Evolutionary conservation across 2,888 invertebrate species (phyloP), one percentile per base, ranked within the genome.

Genomic region (Pristionchus mayeri): DNA sequence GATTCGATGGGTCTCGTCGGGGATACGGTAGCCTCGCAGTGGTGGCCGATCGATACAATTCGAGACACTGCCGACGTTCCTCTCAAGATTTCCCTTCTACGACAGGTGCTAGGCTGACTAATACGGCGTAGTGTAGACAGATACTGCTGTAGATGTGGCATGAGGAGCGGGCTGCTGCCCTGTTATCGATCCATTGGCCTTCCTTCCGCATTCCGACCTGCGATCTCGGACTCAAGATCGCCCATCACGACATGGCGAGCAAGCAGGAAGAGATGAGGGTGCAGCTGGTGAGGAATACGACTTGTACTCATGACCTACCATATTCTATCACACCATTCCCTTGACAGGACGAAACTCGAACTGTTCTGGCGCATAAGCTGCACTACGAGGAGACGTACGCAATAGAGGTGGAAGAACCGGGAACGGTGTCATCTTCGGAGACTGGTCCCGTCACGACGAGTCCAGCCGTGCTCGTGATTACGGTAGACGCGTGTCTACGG

Each of bases 301-400:
- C 16, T 48, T 4, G 30, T n/a, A n/a, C n/a, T 11, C n/a, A 27
- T 50, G 30, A n/a, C n/a, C 16, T 78, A 50, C 40, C 2, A 16
- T n/a, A 52, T 7, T 30, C 16, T 9, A 27, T 30, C 21, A 40
- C 52, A 78, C 44, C 75, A 57, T 37, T 2, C 6, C 7, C 16
- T 37, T 34, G 4, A 3, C 80, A 80, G 80, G 80, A 80, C 57
- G 80, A 80, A 27, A 37, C 80, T 50, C 80, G 80, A n/a, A 40
- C 57, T 16, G 54, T 24, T 16, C 54, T 54, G n/a, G 54, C 57
- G 57, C 57, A 34, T 16, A 7, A 24, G n/a, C n/a, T 80, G 21
- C 54, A 52, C 54, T 80, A 57, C 80, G 80, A 80, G 24, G 80
- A 80, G 80, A 37, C 52, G 37, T 80, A 80, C 27, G 57, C 80